Base-by-base conservation (phyloP, 2,797 vertebrate genomes). In the Balearica regulorum region DNA sequence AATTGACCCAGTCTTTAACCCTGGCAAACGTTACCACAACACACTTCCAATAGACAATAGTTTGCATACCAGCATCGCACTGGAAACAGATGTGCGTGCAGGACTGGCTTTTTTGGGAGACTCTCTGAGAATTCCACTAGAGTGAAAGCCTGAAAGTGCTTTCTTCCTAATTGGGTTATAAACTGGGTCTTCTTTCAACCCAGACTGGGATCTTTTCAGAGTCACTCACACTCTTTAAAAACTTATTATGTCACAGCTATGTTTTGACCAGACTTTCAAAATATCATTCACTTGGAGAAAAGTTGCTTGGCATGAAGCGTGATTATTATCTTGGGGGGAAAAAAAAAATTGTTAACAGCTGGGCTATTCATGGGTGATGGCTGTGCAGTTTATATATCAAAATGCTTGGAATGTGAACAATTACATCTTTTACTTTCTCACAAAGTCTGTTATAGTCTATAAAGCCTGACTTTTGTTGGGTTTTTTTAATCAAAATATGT, bases 291-390 rank as follows among this genome's bases (percentile, higher is more conserved):
- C 82, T 96, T 94, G 61, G 68, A 97, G 97, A 98, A 98, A 98
- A 97, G 97, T 97, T 98, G 97, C 97, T 98, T 99, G 98, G 98
- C 98, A 98, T 98, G 98, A 98, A 98, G 98, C 96, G 98, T 98
- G 98, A 99, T 99, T 98, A 99, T 99, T 99, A 99, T 99, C 98
- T 98, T 90, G 17, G 29, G 21, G 2, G 20, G n/a, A 16, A 13
- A 17, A 93, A 96, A 98, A 96, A 99, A 99, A 99, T 99, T 99
- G 98, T 98, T 99, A 99, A 98, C 99, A 99, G 99, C 99, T 99
- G 98, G 96, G 55, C 97, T 98, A 96, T 99, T 99, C 98, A 97
- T 96, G 98, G 98, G 96, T 89, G 64, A 98, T 97, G 96, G 98
- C 98, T 98, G 97, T 92, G 97, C 96, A 98, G 98, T 99, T 99